These are phyloP conservation scores for Monomorium pharaonis DNA, from an alignment of 1,140 invertebrate species.

Conservation along the genomic window DNA sequence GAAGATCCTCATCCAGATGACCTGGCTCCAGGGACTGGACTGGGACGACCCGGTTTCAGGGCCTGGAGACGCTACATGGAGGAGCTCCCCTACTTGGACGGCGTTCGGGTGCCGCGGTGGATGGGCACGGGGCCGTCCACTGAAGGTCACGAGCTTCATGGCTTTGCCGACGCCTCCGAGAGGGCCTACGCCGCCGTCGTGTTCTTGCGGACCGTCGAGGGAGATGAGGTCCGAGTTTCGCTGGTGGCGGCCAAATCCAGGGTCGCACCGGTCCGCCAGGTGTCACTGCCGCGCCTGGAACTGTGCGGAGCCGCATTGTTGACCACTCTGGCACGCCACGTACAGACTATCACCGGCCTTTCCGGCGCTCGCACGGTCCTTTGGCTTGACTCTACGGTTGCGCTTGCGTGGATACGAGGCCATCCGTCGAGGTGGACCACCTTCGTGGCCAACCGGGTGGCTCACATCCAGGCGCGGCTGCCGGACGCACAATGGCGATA, in stretches of 20 bases:
- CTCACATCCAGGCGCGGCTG: not conserved
- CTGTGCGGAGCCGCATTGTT: too few species aligned
- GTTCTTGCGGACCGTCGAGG: not conserved
- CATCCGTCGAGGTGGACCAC: not conserved
- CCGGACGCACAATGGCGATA: not conserved
- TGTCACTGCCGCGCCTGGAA: too few species aligned
- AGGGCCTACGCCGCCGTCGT: not conserved
- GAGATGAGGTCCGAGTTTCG: too few species aligned
- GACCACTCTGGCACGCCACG: too few species aligned
- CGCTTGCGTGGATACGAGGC: not conserved
- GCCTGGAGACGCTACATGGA: not conserved
- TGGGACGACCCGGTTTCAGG: not conserved
- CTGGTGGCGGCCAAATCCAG: too few species aligned
- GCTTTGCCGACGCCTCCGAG: not conserved
- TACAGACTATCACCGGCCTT: too few species aligned
- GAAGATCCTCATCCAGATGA: not conserved
- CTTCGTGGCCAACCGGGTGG: not conserved
- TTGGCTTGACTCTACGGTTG: not conserved
- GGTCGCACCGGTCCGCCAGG: too few species aligned
- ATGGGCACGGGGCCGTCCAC: fast-evolving
- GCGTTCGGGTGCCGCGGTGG: not conserved
- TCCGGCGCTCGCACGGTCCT: not conserved
- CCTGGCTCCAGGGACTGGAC: not conserved
- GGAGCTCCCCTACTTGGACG: not conserved
- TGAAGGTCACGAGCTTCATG: not conserved